A percentile compares a stretch with the other conserved stretches of the same genome.
phyloP scores from a whole-genome alignment of 2,113 vertebrate species.

The Cryptotis parvus region DNA sequence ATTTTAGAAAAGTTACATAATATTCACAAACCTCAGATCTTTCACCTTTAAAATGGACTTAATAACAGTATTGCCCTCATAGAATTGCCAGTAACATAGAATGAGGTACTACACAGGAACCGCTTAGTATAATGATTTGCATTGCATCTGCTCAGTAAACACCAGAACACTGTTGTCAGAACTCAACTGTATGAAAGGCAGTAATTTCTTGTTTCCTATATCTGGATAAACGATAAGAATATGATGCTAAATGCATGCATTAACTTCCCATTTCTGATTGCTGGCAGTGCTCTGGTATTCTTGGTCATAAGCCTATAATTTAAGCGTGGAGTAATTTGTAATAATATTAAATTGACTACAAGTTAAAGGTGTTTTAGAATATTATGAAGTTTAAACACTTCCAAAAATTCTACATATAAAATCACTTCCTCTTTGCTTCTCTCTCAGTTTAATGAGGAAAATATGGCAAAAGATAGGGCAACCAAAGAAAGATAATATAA shows the following conservation, averaged over 20 bases:
- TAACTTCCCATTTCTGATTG: background rate
- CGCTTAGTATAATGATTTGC: background rate
- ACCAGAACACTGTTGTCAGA: background rate
- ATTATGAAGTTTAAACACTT: background rate
- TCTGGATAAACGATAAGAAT: background rate
- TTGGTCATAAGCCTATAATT: slow-evolving; percentile 1
- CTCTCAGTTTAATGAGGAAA: background rate
- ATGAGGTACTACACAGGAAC: background rate
- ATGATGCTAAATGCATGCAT: background rate
- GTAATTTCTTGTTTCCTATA: background rate
- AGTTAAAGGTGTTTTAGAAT: background rate
- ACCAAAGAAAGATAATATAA: background rate
- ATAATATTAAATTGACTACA: slow-evolving; percentile 5
- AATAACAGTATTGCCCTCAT: background rate
- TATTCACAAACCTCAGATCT: slow-evolving; percentile 4
- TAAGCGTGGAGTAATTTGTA: slow-evolving; percentile 25
- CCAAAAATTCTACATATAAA: background rate
- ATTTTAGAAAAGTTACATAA: background rate
- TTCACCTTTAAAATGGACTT: background rate
- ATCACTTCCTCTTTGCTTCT: slow-evolving; percentile 3
- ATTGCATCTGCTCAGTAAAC: background rate
- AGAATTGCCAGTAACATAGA: background rate
- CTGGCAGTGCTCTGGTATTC: slow-evolving; percentile 10
- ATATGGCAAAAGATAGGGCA: background rate
- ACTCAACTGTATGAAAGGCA: background rate